Evolutionary conservation across 35 echinoderm and acorn worm genomes (phyloP).

Genomic region (Ptychodera flava): DNA sequence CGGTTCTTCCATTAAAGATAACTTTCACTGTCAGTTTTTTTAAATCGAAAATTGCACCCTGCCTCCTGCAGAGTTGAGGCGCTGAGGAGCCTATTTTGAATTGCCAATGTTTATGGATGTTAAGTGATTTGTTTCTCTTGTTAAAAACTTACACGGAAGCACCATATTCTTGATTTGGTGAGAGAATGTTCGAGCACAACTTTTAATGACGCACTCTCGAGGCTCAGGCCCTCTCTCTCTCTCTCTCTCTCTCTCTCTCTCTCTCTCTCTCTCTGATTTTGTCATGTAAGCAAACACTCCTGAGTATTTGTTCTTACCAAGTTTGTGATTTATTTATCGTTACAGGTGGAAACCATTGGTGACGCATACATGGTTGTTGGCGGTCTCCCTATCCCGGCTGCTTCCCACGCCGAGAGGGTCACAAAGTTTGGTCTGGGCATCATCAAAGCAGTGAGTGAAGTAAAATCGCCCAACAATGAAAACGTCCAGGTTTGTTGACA

Average conservation of each 20-base stretch:
- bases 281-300: no score
- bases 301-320: no score
- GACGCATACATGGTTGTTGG: constrained; percentile 92
- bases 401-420: constrained; percentile 38
- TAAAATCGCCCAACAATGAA: constrained; percentile 42
- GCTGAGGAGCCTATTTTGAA: neutral
- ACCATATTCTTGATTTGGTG: no score
- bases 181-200: neutral
- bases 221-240: no score
- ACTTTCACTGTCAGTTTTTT: neutral
- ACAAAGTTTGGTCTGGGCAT: constrained; percentile 53
- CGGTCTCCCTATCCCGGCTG: constrained; percentile 29
- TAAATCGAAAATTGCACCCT: no score
- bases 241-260: neutral
- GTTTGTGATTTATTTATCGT: no score
- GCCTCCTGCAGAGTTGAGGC: neutral
- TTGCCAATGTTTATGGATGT: neutral
- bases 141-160: no score
- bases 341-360: constrained; percentile 89
- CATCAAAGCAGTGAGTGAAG: constrained; percentile 29
- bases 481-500: no score
- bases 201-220: neutral
- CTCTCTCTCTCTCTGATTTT: neutral
- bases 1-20: neutral
- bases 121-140: neutral